phyloP scores from a whole-genome alignment of 2,797 vertebrate genomes.

The Neosilurus hyrtlii region DNA sequence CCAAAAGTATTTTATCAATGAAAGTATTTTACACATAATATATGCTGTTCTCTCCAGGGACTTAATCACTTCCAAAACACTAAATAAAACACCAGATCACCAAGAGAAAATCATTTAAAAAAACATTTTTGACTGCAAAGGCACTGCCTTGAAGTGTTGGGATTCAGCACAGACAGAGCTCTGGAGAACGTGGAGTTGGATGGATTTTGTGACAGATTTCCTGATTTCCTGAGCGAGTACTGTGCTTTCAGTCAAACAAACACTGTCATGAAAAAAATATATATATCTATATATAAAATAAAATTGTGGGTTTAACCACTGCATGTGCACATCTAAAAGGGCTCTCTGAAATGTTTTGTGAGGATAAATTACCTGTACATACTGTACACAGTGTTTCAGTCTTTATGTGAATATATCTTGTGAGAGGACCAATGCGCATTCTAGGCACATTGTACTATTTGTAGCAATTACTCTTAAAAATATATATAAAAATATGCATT shows the following conservation, averaged over 20 bases:
- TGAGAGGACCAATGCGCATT: slow-evolving; percentile 77
- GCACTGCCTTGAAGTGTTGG: slow-evolving; percentile 46
- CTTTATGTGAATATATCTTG: slow-evolving; percentile 72
- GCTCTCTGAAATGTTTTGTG: slow-evolving; percentile 79
- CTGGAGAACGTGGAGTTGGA: slow-evolving; percentile 28
- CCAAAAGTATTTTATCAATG: slow-evolving; percentile 54
- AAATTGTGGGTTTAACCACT: slow-evolving; percentile 73
- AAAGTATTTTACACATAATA: slow-evolving; percentile 51
- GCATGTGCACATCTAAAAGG: slow-evolving; percentile 82
- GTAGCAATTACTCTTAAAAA: slow-evolving; percentile 81
- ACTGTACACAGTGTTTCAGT: slow-evolving; percentile 63
- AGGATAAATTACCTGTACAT: slow-evolving; percentile 59
- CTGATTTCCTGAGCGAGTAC: slow-evolving; percentile 60
- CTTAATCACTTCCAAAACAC: slow-evolving; percentile 33
- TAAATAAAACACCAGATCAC: slow-evolving; percentile 28
- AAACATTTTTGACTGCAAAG: slow-evolving; percentile 33
- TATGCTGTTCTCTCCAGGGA: slow-evolving; percentile 8
- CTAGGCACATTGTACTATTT: slow-evolving; percentile 80
- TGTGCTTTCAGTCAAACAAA: slow-evolving; percentile 73
- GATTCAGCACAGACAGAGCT: slow-evolving; percentile 39
- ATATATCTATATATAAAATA: slow-evolving; percentile 44
- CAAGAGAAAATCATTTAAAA: not conserved
- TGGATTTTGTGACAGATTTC: slow-evolving; percentile 62
- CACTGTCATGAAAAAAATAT: slow-evolving; percentile 68
- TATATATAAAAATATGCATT: slow-evolving; percentile 83